Conservation (phyloP, 2,113 vertebrate genomes). For the Salvator merianae region DNA sequence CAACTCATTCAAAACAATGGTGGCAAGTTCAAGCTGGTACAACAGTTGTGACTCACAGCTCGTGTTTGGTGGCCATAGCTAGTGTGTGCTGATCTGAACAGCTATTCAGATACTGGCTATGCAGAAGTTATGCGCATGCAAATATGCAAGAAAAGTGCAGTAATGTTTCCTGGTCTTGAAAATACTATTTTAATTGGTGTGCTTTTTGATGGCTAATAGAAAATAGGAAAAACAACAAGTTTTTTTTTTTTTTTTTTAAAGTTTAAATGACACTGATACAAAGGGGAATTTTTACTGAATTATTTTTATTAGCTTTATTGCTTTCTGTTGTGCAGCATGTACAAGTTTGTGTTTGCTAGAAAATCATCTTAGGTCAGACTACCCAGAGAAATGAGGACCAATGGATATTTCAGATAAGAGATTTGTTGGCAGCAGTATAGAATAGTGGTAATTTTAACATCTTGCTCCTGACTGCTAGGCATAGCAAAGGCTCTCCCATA, state of each 20-base stretch:
- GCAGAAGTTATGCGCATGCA: neutral
- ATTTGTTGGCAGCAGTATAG: no score
- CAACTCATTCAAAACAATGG: constrained; percentile 55
- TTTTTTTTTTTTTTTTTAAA: neutral
- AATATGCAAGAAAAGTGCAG: neutral
- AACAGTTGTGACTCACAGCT: constrained; percentile 45
- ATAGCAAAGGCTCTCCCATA: no score
- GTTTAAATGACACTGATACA: neutral
- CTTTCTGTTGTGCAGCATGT: neutral
- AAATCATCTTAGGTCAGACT: no score
- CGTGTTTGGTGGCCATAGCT: constrained; percentile 11
- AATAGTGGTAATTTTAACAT: no score
- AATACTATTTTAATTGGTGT: neutral
- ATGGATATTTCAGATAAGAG: no score
- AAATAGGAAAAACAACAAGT: neutral
- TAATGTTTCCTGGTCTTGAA: neutral
- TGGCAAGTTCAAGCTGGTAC: constrained; percentile 56
- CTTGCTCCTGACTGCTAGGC: no score
- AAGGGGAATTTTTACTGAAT: neutral
- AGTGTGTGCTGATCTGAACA: constrained; percentile 11
- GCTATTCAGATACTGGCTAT: fast-evolving
- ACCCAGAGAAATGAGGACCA: no score
- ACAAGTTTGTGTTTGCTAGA: no score
- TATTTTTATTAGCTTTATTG: neutral
- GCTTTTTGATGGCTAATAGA: neutral